Evolutionary conservation across 2,113 vertebrate species (phyloP), one percentile per base, ranked within the genome.

Genomic region (Nansenia antarctica): DNA sequence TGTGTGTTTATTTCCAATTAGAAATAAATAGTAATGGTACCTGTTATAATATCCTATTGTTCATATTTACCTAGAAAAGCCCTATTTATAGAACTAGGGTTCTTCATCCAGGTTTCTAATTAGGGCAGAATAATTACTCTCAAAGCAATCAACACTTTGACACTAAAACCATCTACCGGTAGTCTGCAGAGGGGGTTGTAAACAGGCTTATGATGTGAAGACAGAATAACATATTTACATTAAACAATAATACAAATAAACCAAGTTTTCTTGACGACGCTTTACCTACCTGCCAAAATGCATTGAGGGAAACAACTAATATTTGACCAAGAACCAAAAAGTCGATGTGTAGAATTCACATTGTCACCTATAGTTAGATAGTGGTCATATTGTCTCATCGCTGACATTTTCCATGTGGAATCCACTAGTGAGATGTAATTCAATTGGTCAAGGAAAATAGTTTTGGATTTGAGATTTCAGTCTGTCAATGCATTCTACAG

Each of bases 41-140:
- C 45, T 15, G 20, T 57, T 61, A 37, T 69, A 73, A 72, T 65
- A 77, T 61, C 54, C 65, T 74, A 76, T 68, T 65, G 76, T 80
- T 60, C 55, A 87, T 74, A 79, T 74, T 86, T 86, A 90, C 88
- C 85, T 87, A 61, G 67, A 65, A 71, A 39, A 52, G 70, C 64
- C 82, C 68, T 77, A 72, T 80, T 62, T 82, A 77, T 86, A 82
- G 71, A 82, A 74, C 32, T n/a, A 62, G 61, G 12, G 35, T 55
- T 55, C 65, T 15, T 55, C 29, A 55, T 27, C 30, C 78, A 80
- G 73, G 77, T 76, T 83, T 52, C 67, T 86, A 88, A 88, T 90
- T 87, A 86, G 79, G 54, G 54, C 78, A 68, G 66, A 69, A 70
- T 86, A 86, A 90, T 87, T 81, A 82, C 66, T 69, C 73, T 73